Evolutionary conservation across 2,113 vertebrate species (phyloP).

Genomic region (Microtus ochrogaster): DNA sequence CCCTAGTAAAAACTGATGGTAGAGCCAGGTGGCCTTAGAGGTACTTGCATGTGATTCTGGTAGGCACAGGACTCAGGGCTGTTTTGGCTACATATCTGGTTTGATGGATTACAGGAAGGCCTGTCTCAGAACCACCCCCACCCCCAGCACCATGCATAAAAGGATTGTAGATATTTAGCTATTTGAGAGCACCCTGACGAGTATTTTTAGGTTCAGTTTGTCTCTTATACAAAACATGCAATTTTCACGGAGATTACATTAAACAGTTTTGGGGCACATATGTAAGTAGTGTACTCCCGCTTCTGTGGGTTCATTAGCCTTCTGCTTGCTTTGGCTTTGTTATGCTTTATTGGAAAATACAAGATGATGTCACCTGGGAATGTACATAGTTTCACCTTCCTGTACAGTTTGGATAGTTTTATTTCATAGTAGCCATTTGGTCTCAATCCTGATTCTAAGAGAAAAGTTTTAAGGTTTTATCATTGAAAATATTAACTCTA

Average conservation of each 20-base stretch:
- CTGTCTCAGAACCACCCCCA: neutral
- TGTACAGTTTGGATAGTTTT: neutral
- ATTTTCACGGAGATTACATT: conserved; percentile 5
- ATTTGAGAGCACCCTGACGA: conserved; percentile 15
- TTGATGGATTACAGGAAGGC: neutral
- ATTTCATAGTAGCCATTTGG: neutral
- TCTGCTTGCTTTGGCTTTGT: neutral
- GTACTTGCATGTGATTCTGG: neutral
- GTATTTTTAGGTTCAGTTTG: neutral
- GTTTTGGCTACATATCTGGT: neutral
- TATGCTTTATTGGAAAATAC: neutral
- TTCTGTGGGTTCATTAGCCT: neutral
- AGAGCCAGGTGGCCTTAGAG: neutral
- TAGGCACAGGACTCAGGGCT: neutral
- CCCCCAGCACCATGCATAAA: neutral
- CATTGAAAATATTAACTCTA: neutral
- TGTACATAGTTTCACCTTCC: neutral
- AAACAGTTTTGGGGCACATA: neutral
- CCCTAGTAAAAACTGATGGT: neutral
- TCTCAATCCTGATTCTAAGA: neutral
- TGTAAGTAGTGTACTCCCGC: neutral
- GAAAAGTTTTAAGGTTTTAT: neutral
- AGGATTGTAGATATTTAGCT: neutral
- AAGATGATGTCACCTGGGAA: neutral
- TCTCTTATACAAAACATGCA: neutral